A percentile compares a stretch with the other conserved stretches of the same genome.
Conservation (phyloP, 2,113 vertebrate genomes). For the Grus americana region DNA sequence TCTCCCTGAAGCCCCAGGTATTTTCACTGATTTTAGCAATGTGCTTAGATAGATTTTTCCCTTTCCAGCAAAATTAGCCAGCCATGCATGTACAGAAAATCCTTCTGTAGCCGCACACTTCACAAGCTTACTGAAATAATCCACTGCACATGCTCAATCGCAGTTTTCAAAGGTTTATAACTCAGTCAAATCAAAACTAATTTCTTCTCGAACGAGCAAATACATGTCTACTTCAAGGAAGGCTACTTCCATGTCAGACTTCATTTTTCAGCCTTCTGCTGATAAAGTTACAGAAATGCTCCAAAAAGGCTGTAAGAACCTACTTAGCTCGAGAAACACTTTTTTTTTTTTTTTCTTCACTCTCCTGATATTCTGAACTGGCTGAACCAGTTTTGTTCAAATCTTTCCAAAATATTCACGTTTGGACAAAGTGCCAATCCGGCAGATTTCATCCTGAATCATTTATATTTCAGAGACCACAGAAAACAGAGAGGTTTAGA, state of each 20-base stretch:
- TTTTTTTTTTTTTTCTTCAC: not conserved
- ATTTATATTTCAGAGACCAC: conserved; percentile 49
- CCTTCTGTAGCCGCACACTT: conserved; percentile 37
- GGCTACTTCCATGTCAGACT: conserved; percentile 35
- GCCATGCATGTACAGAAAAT: conserved; percentile 47
- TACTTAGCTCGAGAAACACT: not conserved
- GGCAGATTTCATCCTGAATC: conserved; percentile 46
- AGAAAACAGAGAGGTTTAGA: conserved; percentile 34
- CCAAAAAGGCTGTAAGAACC: not conserved
- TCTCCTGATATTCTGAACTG: conserved; percentile 6
- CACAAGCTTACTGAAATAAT: conserved; percentile 20
- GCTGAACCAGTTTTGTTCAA: conserved; percentile 31
- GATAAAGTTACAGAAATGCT: conserved; percentile 16
- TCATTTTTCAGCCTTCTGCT: conserved; percentile 43
- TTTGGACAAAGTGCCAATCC: conserved; percentile 10
- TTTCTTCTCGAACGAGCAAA: conserved; percentile 52
- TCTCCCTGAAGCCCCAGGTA: not conserved
- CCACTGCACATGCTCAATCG: conserved; percentile 36
- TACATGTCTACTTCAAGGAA: conserved; percentile 34
- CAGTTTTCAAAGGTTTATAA: conserved; percentile 37
- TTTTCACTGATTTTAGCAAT: conserved; percentile 36
- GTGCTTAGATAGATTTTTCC: conserved; percentile 41
- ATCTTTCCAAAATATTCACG: conserved; percentile 39
- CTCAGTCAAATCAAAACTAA: conserved; percentile 55
- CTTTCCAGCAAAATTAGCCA: conserved; percentile 39